Conservation (phyloP, 2,797 vertebrate genomes). For the Hybognathus amarus region DNA sequence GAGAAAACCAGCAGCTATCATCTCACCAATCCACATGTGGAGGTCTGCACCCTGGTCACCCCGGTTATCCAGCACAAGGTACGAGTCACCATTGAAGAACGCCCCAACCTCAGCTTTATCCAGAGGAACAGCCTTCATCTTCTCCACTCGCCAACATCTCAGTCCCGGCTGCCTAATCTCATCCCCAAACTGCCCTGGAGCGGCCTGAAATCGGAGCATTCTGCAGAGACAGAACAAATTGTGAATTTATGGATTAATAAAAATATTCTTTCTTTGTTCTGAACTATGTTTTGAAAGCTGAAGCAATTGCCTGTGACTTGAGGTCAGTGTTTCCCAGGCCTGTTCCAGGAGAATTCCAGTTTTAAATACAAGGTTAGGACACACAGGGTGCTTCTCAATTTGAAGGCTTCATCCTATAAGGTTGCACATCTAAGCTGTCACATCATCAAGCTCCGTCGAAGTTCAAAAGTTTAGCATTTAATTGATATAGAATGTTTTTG, state of each 20-base stretch:
- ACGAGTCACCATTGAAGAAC: conserved; percentile 90
- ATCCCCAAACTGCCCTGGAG: conserved; percentile 76
- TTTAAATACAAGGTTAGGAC: background rate
- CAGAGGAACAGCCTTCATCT: conserved; percentile 84
- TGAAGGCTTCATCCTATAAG: background rate
- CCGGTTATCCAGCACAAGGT: conserved; percentile 85
- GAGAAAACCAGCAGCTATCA: background rate
- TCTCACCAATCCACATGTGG: conserved; percentile 91
- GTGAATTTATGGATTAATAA: background rate
- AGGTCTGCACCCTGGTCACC: conserved; percentile 76
- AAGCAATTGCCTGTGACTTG: background rate
- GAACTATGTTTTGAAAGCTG: background rate
- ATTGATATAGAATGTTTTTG: background rate
- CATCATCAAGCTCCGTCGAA: background rate
- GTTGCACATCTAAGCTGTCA: background rate
- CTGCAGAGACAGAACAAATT: conserved; percentile 60
- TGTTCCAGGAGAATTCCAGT: background rate
- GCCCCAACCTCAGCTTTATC: conserved; percentile 75
- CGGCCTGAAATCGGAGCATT: conserved; percentile 75
- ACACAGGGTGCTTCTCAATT: background rate
- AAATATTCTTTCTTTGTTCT: background rate
- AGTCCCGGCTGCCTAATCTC: conserved; percentile 75
- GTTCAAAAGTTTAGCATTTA: background rate
- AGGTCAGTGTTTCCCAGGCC: background rate
- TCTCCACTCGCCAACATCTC: conserved; percentile 86